Base-by-base conservation (phyloP, 2,113 vertebrate genomes). In the Mesembrinibis cayennensis region DNA sequence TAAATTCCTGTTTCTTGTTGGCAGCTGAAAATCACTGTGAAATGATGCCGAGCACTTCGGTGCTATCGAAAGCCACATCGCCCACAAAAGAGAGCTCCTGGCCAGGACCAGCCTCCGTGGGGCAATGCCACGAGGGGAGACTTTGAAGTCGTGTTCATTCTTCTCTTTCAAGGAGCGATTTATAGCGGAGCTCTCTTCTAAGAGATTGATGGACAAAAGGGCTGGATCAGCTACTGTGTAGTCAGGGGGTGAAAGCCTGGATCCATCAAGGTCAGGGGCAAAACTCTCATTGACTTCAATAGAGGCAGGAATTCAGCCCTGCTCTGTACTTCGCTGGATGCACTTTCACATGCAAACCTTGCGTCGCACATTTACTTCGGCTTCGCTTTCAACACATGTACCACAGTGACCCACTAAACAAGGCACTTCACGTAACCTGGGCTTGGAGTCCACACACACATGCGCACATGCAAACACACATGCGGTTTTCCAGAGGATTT, bases 21-120 rank as follows among this genome's bases (percentile, higher is more conserved):
- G 69, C 1, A 4, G 27, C 3, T 40, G 71, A 59, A n/a, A 67
- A 76, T 13, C 58, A 7, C 72, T 2, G 44, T 0, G 5, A 18
- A 15, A 26, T 1, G 1, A 16, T 9, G 27, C 11, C 0, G 8
- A 27, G 63, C 0, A 1, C 22, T 36, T 7, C 0, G 0, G 36
- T 0, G 1, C 20, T 30, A 25, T 71, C 1, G 0, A 69, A 56
- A 88, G 53, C 82, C 0, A 0, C 44, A 4, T 27, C 1, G 0
- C 30, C 87, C 74, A 52, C 61, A 11, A 14, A 74, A 71, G 55
- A 56, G 49, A 61, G 52, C 47, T 70, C 63, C 76, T 3, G 2
- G 66, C 8, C 67, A 47, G 73, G 22, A 65, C 6, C 81, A 58
- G 77, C 47, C 56, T 52, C 87, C 2, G 1, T 10, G 4, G 53